Base-by-base conservation (phyloP, 1,140 invertebrate genomes). In the Habropoda laboriosa region DNA sequence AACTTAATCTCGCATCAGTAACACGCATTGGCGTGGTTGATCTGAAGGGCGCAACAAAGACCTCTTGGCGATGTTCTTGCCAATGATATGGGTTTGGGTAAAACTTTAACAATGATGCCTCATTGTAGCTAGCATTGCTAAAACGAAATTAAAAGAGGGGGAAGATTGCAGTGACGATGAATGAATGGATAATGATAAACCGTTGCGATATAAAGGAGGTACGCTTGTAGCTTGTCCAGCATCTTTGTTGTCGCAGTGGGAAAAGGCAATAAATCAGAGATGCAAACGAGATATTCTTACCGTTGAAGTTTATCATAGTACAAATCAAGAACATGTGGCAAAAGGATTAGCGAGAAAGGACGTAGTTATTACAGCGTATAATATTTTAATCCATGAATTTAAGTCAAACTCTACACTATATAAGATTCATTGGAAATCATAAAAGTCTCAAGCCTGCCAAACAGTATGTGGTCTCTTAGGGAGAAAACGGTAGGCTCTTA, bases 41-140 rank as follows among this genome's bases (percentile, higher is more conserved):
- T 94, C 0, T 99, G 98, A 97, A 93, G 98, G 60, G 98, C 99
- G 92, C 93, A 93, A 8, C 96, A 98, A 91, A 94, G 94, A 81
- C 98, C 98, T 0, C 89, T 94, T 53, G 98, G 97, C 12, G 98
- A 98, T 2, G 95, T 97, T 51, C 91, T 96, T 51, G 98, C 98
- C 67, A 98, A 99, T 94, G 98, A 99, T 90, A 99, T 99, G 98
- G 98, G 98, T 40, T 92, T 98, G 0, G 97, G 97, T 0, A 99
- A 99, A 92, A 99, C 98, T 0, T 91, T 99, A 7, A 98, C 97
- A 0, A 98, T 98, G 96, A 97, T 99, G 79, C 95, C 98, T 0
- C 91, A 81, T 93, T 12, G 66, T 93, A 12, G 58, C 74, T 1
- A 78, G 66, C 40, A 94, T 97, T 4, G 87, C 96, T 1, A 93